Evolutionary conservation across 2,888 invertebrate genomes (phyloP), one percentile per base, ranked within the genome.

Genomic region (Leucophenga maculata): DNA sequence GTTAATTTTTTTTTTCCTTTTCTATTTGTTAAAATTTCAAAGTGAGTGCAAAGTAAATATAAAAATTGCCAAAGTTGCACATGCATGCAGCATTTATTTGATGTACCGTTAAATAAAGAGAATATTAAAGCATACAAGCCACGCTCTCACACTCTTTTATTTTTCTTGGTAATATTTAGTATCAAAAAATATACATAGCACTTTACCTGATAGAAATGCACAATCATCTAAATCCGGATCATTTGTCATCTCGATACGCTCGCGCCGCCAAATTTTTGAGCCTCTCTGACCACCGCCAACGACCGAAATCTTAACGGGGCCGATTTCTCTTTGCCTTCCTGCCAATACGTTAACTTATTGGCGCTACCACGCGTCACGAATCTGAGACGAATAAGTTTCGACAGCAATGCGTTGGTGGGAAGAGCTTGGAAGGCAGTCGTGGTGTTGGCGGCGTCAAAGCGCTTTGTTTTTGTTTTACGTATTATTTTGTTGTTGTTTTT

Each of bases 181-280:
- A n/a, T n/a, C n/a, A n/a, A n/a, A n/a, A n/a, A n/a, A n/a, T n/a
- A 26, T 26, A 26, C 14, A 46, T 39, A 1, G 18, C 64, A 62
- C 20, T 60, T 77, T 86, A 94, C 95, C 96, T 90, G 96, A 96
- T 89, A 96, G 91, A 90, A 96, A 96, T 74, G 96, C 96, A 85
- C 96, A 95, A 91, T 96, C 96, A 88, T 96, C 96, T 87, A 96
- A 92, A 90, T 96, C 96, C 88, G 95, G 95, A 87, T 96, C 96
- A 83, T 86, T 87, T 89, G 94, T 95, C 95, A 96, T 94, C 85
- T 92, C 92, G 77, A 92, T 91, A 91, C 93, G 86, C 85, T 88
- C 88, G 76, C 88, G 87, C 79, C 88, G 86, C 88, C 88, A 88
- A 87, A 88, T 84, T 83, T 86, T 88, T 59, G 88, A 85, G 76